phyloP scores from a whole-genome alignment of 2,888 invertebrate species.

The Scaptomyza reducta region DNA sequence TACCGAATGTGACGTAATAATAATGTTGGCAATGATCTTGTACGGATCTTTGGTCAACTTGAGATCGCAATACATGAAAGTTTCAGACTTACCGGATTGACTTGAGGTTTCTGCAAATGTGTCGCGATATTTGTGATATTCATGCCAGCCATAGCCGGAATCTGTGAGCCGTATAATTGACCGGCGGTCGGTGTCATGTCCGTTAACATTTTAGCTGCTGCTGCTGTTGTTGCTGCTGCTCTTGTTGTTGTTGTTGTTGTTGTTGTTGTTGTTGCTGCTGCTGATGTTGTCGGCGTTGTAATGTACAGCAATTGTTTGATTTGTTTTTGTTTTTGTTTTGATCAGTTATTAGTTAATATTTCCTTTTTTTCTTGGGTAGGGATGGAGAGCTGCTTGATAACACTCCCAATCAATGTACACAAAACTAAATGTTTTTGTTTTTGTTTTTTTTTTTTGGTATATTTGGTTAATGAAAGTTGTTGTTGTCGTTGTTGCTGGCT shows the following conservation, averaged over 20 bases:
- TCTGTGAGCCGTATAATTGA: constrained; percentile 87
- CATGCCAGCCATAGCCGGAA: constrained; percentile 86
- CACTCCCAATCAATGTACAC: constrained; percentile 23
- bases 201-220: constrained; percentile 85
- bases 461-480: constrained; percentile 15
- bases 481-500: constrained; percentile 25
- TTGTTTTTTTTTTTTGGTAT: constrained; percentile 8
- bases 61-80: background rate
- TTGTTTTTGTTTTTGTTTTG: constrained; percentile 11
- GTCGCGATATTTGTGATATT: constrained; percentile 85
- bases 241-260: constrained; percentile 13
- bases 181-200: constrained; percentile 87
- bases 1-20: too few relatives aligned
- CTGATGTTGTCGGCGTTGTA: constrained; percentile 45
- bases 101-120: constrained; percentile 84
- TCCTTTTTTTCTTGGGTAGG: background rate
- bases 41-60: background rate
- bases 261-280: constrained; percentile 3
- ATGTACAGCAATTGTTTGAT: constrained; percentile 36
- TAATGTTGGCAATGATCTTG: background rate
- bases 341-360: background rate
- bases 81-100: constrained; percentile 83
- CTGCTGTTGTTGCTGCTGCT: constrained; percentile 27
- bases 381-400: constrained; percentile 20
- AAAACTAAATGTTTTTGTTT: constrained; percentile 15